Conservation (phyloP, 2,797 vertebrate genomes). For the Semotilus atromaculatus region DNA sequence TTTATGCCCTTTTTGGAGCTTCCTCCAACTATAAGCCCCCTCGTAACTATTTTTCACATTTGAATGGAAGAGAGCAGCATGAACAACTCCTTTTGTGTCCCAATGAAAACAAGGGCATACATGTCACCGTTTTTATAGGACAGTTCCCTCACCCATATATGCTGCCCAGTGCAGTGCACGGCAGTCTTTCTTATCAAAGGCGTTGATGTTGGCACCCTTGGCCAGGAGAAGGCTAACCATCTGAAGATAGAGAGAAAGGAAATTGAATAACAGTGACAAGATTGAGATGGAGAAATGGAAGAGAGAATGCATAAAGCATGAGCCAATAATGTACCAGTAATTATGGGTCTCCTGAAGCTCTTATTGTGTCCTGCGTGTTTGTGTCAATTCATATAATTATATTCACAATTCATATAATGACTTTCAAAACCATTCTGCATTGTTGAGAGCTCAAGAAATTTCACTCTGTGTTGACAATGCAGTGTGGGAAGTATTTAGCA, state of each 20-base stretch:
- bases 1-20: background rate
- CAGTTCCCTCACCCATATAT: slow-evolving; percentile 88
- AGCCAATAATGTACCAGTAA: slow-evolving; percentile 50
- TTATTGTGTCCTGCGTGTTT: slow-evolving; percentile 38
- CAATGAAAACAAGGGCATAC: background rate
- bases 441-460: slow-evolving; percentile 28
- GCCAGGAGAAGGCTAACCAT: slow-evolving; percentile 94
- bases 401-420: slow-evolving; percentile 60
- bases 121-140: background rate
- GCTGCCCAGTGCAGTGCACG: slow-evolving; percentile 97
- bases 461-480: background rate
- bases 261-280: slow-evolving; percentile 12
- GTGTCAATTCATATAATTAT: slow-evolving; percentile 60
- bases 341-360: slow-evolving; percentile 9
- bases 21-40: background rate
- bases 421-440: slow-evolving; percentile 56
- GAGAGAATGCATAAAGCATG: slow-evolving; percentile 38
- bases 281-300: slow-evolving; percentile 4
- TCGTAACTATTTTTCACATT: background rate
- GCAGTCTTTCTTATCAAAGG: slow-evolving; percentile 97
- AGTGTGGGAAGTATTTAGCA: slow-evolving; percentile 2
- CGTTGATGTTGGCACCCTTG: slow-evolving; percentile 98
- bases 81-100: background rate
- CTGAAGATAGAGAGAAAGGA: slow-evolving; percentile 69
- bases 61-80: background rate